Evolutionary conservation across 2,113 vertebrate species (phyloP).

Genomic region (Oncorhynchus nerka): DNA sequence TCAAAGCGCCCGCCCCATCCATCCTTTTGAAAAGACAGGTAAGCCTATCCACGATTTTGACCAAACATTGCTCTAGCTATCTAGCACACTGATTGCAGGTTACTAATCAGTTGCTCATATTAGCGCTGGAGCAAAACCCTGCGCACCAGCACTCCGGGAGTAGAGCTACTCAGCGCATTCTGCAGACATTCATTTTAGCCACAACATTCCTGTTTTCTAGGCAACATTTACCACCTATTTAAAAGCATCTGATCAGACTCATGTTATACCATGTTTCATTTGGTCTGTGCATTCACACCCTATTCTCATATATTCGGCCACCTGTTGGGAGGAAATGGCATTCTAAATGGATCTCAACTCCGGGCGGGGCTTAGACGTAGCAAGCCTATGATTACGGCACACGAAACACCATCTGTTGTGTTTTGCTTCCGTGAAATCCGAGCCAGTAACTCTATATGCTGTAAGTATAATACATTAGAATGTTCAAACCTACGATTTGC

Average conservation of each 20-base stretch:
- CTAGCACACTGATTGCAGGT: too few species aligned
- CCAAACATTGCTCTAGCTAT: too few species aligned
- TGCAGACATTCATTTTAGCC: too few species aligned
- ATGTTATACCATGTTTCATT: background rate
- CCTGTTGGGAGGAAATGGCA: conserved; percentile 66
- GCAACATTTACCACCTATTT: too few species aligned
- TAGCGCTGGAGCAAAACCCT: too few species aligned
- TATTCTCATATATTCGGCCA: conserved; percentile 20
- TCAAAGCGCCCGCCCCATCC: background rate
- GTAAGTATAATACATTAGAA: conserved; percentile 69
- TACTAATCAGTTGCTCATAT: too few species aligned
- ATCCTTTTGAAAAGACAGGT: too few species aligned
- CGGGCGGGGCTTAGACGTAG: conserved; percentile 65
- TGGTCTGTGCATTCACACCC: background rate
- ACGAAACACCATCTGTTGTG: conserved; percentile 60
- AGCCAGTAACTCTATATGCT: conserved; percentile 61
- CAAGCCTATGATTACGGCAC: conserved; percentile 32
- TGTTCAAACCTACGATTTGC: background rate
- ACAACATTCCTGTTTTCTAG: too few species aligned
- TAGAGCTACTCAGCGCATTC: background rate
- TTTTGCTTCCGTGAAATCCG: conserved; percentile 49
- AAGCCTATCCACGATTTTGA: too few species aligned
- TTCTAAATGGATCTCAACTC: conserved; percentile 55
- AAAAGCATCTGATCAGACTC: too few species aligned
- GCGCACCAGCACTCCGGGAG: too few species aligned